Conservation (phyloP, 2,797 vertebrate species). For the Aotus griseimembra region DNA sequence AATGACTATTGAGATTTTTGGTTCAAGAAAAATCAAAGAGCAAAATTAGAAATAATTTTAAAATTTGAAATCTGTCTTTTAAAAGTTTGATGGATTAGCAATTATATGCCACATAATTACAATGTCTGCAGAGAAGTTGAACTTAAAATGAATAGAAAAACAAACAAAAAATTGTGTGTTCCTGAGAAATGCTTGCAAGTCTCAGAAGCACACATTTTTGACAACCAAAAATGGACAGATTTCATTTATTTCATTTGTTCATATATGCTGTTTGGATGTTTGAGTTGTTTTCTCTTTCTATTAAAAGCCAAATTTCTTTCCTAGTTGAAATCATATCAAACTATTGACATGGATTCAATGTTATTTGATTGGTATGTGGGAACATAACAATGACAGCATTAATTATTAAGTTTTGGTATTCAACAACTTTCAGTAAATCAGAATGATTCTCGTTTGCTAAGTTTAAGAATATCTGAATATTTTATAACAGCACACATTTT, state of each 20-base stretch:
- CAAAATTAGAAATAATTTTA: conserved; percentile 84
- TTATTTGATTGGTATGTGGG: conserved; percentile 9
- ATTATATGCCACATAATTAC: conserved; percentile 76
- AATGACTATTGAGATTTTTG: conserved; percentile 85
- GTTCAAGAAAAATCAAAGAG: conserved; percentile 82
- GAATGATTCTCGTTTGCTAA: conserved; percentile 1
- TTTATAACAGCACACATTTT: conserved; percentile 15
- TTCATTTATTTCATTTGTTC: conserved; percentile 29
- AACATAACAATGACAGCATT: not conserved
- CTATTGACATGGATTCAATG: not conserved
- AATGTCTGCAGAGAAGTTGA: conserved; percentile 67
- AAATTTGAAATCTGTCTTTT: conserved; percentile 84
- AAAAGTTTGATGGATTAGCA: conserved; percentile 78
- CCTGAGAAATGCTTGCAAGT: conserved; percentile 4
- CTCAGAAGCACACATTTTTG: conserved; percentile 14
- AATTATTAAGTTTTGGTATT: conserved; percentile 24
- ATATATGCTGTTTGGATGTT: not conserved
- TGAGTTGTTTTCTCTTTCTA: conserved; percentile 45
- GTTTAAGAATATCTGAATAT: not conserved
- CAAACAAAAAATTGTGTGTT: conserved; percentile 67
- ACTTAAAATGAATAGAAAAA: conserved; percentile 81
- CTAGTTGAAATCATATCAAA: conserved; percentile 13
- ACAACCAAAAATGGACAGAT: not conserved
- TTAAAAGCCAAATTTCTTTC: conserved; percentile 38
- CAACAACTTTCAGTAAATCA: conserved; percentile 12